phyloP scores from a whole-genome alignment of 2,113 vertebrate species.

The Gasterosteus nipponicus region DNA sequence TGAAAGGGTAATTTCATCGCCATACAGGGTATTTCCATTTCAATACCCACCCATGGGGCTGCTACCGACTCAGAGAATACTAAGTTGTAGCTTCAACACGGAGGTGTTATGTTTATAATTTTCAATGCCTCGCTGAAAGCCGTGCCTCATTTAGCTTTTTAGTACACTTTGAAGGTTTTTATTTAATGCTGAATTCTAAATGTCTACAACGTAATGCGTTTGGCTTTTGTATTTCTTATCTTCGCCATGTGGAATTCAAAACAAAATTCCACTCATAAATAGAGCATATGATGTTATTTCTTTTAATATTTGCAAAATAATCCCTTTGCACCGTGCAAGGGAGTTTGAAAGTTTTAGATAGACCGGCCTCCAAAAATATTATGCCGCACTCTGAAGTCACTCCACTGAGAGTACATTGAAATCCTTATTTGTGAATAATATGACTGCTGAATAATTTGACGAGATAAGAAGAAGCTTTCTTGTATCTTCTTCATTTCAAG shows the following conservation, averaged over 20 bases:
- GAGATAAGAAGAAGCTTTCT: not conserved
- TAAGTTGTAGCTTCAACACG: conserved; percentile 49
- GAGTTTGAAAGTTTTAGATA: conserved; percentile 15
- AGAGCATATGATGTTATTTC: not conserved
- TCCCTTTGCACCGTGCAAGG: not conserved
- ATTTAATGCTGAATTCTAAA: not conserved
- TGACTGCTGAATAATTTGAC: not conserved
- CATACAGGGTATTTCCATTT: conserved; percentile 57
- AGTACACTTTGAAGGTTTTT: not conserved
- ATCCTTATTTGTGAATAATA: not conserved
- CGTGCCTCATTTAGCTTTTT: conserved; percentile 10
- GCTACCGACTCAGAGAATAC: conserved; percentile 25
- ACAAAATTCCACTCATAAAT: not conserved
- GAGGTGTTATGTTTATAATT: conserved; percentile 38
- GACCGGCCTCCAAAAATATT: conserved; percentile 7
- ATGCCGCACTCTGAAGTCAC: conserved; percentile 11
- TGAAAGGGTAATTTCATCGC: conserved; percentile 43
- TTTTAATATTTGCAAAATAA: conserved; percentile 22
- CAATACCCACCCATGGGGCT: conserved; percentile 52
- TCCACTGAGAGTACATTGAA: conserved; percentile 8
- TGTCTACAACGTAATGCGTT: conserved; percentile 7
- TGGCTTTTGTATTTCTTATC: conserved; percentile 15
- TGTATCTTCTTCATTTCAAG: not conserved
- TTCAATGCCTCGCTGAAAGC: conserved; percentile 23
- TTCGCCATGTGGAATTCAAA: not conserved